These are phyloP conservation scores for Netelia melanura DNA, from an alignment of 2,888 invertebrate genomes.

Conservation along the genomic window DNA sequence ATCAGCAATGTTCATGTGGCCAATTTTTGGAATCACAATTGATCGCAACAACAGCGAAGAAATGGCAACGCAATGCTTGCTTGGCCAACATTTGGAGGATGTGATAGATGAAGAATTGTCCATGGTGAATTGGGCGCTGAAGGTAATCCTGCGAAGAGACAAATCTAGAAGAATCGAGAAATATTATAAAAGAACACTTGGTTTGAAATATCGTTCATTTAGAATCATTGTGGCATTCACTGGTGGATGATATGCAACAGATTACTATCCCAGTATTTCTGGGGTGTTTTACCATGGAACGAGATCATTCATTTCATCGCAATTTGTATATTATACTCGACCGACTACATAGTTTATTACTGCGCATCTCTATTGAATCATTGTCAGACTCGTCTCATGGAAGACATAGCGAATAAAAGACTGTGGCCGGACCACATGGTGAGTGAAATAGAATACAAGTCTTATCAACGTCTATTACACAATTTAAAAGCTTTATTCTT, in stretches of 20 bases:
- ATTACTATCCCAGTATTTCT: constrained; percentile 80
- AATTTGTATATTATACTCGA: constrained; percentile 80
- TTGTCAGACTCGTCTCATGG: constrained; percentile 76
- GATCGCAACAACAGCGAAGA: constrained; percentile 78
- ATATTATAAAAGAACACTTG: constrained; percentile 25
- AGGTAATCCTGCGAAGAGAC: constrained; percentile 72
- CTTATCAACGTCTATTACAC: background rate
- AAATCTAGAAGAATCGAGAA: background rate
- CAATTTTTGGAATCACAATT: constrained; percentile 76
- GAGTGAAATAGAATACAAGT: constrained; percentile 34
- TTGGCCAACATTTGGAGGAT: constrained; percentile 80
- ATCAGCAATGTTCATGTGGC: constrained; percentile 81
- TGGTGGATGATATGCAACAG: constrained; percentile 83
- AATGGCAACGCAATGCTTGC: constrained; percentile 76
- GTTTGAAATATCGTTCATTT: constrained; percentile 23
- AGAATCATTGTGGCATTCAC: constrained; percentile 79
- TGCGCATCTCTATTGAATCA: constrained; percentile 80
- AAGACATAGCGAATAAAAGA: constrained; percentile 77
- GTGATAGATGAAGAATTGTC: constrained; percentile 80
- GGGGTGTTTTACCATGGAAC: constrained; percentile 81
- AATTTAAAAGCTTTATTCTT: constrained; percentile 31
- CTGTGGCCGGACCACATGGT: constrained; percentile 82
- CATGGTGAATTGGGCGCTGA: constrained; percentile 78
- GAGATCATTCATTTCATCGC: constrained; percentile 81
- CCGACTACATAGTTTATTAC: constrained; percentile 82